Evolutionary conservation across 2,797 vertebrate species (phyloP).

Genomic region (Graptemys geographica): DNA sequence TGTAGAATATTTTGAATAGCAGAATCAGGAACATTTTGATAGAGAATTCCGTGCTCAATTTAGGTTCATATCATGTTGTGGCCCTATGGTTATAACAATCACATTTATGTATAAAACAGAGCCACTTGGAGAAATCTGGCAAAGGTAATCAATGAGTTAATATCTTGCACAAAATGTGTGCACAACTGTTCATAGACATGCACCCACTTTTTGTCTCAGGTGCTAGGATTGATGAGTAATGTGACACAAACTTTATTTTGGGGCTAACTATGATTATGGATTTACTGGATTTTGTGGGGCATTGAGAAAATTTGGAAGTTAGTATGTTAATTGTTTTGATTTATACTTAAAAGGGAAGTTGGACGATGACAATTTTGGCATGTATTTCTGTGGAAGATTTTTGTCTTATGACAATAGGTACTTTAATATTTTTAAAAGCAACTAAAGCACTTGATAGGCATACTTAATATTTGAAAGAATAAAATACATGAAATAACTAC

Average conservation of each 20-base stretch:
- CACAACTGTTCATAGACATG: neutral
- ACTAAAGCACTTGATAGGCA: neutral
- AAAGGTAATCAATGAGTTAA: neutral
- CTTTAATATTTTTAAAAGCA: neutral
- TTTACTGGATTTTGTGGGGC: neutral
- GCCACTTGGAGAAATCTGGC: neutral
- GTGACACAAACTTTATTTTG: neutral
- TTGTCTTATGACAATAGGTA: neutral
- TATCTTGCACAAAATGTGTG: conserved; percentile 8
- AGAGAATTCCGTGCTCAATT: conserved; percentile 40
- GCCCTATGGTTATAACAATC: neutral
- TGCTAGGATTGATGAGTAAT: neutral
- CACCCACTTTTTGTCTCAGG: neutral
- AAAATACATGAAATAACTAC: neutral
- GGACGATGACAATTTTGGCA: neutral
- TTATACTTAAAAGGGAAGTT: neutral
- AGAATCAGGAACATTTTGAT: conserved; percentile 46
- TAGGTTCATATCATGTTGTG: neutral
- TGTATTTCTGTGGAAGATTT: neutral
- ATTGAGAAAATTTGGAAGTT: neutral
- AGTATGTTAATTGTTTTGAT: neutral
- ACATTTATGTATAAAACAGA: conserved; percentile 32
- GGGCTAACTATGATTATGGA: neutral
- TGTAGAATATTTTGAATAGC: neutral
- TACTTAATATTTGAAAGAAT: neutral